Conservation (phyloP, 1,140 invertebrate species). For the Trichomalopsis sarcophagae region DNA sequence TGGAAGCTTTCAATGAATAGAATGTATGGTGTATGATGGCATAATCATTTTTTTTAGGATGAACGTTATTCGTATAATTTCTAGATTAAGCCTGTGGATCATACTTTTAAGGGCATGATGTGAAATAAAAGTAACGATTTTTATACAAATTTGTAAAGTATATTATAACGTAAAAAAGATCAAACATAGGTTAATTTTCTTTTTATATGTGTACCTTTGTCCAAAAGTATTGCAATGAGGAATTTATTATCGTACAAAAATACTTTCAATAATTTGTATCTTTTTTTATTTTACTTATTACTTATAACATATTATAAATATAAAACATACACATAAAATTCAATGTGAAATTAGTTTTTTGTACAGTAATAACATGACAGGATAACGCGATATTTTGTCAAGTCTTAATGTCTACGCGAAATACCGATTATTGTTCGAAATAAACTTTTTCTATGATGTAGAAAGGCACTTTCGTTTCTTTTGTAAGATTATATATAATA, state of each 20-base stretch:
- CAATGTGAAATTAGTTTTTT: constrained; percentile 50
- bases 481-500: constrained; percentile 45
- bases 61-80: constrained; percentile 38
- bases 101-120: constrained; percentile 32
- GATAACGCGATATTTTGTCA: constrained; percentile 46
- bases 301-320: constrained; percentile 43
- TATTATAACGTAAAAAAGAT: constrained; percentile 35
- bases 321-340: constrained; percentile 45
- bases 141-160: constrained; percentile 40
- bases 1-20: constrained; percentile 33
- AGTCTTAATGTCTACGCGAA: constrained; percentile 47
- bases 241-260: constrained; percentile 19
- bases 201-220: background rate
- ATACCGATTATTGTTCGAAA: constrained; percentile 45
- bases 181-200: constrained; percentile 9
- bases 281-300: constrained; percentile 44
- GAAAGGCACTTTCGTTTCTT: constrained; percentile 43
- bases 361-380: constrained; percentile 48
- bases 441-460: constrained; percentile 49
- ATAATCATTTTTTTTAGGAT: constrained; percentile 24
- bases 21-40: constrained; percentile 25
- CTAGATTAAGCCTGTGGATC: constrained; percentile 7
- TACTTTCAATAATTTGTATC: constrained; percentile 20
- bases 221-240: constrained; percentile 7
- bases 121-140: constrained; percentile 36